Conservation (phyloP, 1,140 invertebrate species). For the Venustaconcha ellipsiformis region DNA sequence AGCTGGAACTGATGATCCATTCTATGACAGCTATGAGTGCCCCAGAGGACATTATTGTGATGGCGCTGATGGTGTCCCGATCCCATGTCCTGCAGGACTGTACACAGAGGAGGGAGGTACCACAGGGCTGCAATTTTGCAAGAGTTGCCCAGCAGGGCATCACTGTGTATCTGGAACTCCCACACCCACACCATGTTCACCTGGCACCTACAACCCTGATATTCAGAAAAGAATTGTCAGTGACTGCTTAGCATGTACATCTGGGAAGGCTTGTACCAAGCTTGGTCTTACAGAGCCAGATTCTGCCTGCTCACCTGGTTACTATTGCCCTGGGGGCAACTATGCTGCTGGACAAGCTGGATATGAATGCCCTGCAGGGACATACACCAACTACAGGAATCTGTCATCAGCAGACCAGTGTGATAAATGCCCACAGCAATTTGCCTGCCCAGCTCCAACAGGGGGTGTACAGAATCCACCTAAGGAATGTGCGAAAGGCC, state of each 20-base stretch:
- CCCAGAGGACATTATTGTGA: conserved; percentile 58
- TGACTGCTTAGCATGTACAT: conserved; percentile 52
- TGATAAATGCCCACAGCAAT: conserved; percentile 49
- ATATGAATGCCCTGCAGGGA: conserved; percentile 64
- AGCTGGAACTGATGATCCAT: conserved; percentile 52
- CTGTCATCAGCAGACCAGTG: conserved; percentile 60
- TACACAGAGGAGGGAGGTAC: conserved; percentile 64
- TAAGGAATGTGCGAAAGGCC: conserved; percentile 55
- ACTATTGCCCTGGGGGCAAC: conserved; percentile 64
- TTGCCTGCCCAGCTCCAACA: conserved; percentile 55
- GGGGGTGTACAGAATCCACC: conserved; percentile 64
- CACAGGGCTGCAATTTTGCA: conserved; percentile 52
- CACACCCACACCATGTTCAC: conserved; percentile 54
- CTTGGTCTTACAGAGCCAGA: conserved; percentile 57
- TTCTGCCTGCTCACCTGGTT: conserved; percentile 59
- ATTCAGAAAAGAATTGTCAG: conserved; percentile 26
- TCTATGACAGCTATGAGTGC: conserved; percentile 53
- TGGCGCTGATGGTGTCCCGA: conserved; percentile 31
- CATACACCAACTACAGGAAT: conserved; percentile 60
- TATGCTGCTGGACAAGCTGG: conserved; percentile 51
- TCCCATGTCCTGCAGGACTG: conserved; percentile 55
- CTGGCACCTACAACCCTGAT: conserved; percentile 56
- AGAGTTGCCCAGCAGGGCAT: conserved; percentile 57
- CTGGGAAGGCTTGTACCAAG: conserved; percentile 59
- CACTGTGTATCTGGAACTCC: conserved; percentile 55